Percentiles rank a stretch among this genome's conserved stretches.
Evolutionary conservation across 2,888 invertebrate species (phyloP).

Genomic region (Mechanitis mazaeus): DNA sequence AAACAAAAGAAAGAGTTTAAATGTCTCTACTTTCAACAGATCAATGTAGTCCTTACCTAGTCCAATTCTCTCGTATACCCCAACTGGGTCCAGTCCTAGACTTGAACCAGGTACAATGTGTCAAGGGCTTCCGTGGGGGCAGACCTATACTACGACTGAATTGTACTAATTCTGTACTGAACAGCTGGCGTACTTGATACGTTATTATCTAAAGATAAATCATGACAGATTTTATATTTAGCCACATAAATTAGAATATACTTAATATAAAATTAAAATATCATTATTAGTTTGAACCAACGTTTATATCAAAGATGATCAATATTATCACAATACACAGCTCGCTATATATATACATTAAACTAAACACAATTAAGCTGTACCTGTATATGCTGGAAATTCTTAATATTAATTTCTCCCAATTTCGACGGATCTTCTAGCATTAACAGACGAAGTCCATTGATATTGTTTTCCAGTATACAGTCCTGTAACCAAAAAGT

Average conservation of each 20-base stretch:
- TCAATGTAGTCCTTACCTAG: conserved; percentile 36
- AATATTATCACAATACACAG: background rate
- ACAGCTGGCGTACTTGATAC: conserved; percentile 52
- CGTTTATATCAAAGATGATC: no score
- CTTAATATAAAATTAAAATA: no score
- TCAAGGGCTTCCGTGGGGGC: conserved; percentile 61
- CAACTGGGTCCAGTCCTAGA: conserved; percentile 69
- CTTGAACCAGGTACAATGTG: conserved; percentile 71
- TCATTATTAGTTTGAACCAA: no score
- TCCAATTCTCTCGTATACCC: conserved; percentile 58
- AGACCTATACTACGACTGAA: conserved; percentile 61
- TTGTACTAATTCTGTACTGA: conserved; percentile 55
- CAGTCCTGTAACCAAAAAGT: conserved; percentile 47
- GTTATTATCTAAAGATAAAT: conserved; percentile 46
- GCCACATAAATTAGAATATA: no score
- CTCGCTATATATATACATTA: no score
- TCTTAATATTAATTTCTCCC: conserved; percentile 63
- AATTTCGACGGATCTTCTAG: conserved; percentile 67
- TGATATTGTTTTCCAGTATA: conserved; percentile 59
- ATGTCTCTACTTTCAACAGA: no score
- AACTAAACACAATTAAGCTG: no score
- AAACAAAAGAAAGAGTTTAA: no score
- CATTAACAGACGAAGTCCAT: conserved; percentile 63
- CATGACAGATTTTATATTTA: no score
- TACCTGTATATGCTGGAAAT: conserved; percentile 65